Conservation (phyloP, 2,888 invertebrate genomes). For the Abscondita cerata region DNA sequence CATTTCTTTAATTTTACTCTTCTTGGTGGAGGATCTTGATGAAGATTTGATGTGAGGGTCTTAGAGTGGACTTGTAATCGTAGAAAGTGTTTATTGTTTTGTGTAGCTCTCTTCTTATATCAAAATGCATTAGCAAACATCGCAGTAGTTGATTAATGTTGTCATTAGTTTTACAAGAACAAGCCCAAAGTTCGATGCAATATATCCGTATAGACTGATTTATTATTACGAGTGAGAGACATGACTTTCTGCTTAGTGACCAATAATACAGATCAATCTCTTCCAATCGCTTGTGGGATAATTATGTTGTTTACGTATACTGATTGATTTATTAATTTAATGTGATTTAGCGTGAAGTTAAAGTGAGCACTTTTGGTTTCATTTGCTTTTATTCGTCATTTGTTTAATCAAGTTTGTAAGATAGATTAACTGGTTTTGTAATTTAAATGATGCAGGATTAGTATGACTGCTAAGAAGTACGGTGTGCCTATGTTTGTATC, state of each 20-base stretch:
- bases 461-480: background rate
- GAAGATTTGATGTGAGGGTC: too few species aligned
- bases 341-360: background rate
- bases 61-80: background rate
- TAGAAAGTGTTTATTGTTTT: background rate
- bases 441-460: too few species aligned
- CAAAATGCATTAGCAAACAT: background rate
- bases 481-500: background rate
- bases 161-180: background rate
- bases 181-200: background rate
- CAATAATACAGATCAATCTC: background rate
- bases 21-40: too few species aligned
- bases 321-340: too few species aligned
- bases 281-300: background rate
- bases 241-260: background rate
- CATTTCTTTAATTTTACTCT: too few species aligned
- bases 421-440: too few species aligned
- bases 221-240: background rate
- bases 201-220: background rate
- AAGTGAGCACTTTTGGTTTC: background rate
- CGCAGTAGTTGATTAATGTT: background rate
- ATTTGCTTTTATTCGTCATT: background rate
- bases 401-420: too few species aligned
- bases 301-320: background rate
- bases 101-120: background rate